These are phyloP conservation scores for Alloplasta piceator DNA, from an alignment of 2,888 invertebrate species.

Conservation along the genomic window DNA sequence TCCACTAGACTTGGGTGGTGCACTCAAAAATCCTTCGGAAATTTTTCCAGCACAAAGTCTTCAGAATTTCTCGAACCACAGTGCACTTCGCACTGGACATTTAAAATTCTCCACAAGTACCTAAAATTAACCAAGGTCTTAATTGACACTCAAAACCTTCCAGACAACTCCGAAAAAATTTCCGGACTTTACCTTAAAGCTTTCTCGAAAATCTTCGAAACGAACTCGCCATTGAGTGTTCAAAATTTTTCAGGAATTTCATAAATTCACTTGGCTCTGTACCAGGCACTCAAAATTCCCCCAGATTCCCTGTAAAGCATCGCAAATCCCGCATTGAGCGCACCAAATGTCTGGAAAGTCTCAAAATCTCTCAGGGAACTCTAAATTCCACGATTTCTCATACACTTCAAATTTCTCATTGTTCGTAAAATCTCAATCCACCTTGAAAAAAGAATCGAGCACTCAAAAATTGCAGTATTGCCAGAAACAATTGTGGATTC, in stretches of 20 bases:
- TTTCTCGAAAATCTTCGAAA: background rate
- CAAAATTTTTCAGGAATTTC: background rate
- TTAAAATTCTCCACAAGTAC: background rate
- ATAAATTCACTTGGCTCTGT: background rate
- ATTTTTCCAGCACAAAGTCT: background rate
- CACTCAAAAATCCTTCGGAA: background rate
- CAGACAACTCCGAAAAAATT: background rate
- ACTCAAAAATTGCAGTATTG: background rate
- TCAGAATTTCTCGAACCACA: too few relatives aligned
- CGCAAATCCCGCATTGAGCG: too few relatives aligned
- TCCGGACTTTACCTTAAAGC: background rate
- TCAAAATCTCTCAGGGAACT: too few relatives aligned
- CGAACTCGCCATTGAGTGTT: too few relatives aligned
- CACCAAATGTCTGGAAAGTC: too few relatives aligned
- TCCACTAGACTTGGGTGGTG: too few relatives aligned
- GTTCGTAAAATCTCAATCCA: background rate
- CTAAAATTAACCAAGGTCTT: background rate
- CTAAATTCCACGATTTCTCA: too few relatives aligned
- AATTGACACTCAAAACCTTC: background rate
- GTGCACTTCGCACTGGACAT: too few relatives aligned
- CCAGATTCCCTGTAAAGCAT: too few relatives aligned
- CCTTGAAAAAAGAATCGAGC: background rate
- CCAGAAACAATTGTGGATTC: too few relatives aligned
- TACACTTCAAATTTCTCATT: too few relatives aligned
- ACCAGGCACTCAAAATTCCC: background rate